Conservation (phyloP, 2,888 invertebrate genomes). For the Lysandra bellargus region DNA sequence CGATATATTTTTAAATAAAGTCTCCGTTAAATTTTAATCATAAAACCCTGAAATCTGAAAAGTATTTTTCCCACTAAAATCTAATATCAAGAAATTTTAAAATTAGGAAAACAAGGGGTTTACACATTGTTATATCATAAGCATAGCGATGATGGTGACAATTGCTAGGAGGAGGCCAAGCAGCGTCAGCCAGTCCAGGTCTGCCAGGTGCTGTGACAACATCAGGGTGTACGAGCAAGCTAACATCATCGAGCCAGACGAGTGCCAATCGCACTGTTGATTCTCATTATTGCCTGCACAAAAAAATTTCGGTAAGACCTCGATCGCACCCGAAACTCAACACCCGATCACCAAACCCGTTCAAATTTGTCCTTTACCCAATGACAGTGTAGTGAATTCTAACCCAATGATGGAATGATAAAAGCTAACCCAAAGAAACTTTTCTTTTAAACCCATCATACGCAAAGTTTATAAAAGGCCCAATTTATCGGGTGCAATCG, state of each 20-base stretch:
- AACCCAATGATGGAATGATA: neutral
- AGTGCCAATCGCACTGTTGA: constrained; percentile 80
- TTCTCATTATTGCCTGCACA: constrained; percentile 71
- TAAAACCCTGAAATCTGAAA: neutral
- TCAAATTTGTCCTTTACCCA: neutral
- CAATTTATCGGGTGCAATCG: constrained; percentile 3
- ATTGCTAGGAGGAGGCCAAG: constrained; percentile 88
- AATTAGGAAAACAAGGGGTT: neutral
- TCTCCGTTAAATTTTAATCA: neutral
- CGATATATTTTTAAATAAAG: neutral
- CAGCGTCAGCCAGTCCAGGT: constrained; percentile 87
- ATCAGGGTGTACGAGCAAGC: constrained; percentile 88
- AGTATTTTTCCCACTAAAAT: too few species aligned
- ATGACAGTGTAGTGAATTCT: neutral
- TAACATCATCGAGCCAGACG: constrained; percentile 84
- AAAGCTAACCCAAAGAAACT: too few species aligned
- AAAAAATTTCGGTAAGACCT: constrained; percentile 48
- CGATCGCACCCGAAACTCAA: constrained; percentile 9
- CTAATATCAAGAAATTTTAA: too few species aligned
- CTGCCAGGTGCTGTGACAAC: constrained; percentile 85
- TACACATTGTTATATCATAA: constrained; percentile 70
- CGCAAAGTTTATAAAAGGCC: neutral
- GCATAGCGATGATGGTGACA: constrained; percentile 85
- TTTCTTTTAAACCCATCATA: too few species aligned
- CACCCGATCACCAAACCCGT: neutral